Evolutionary conservation across 2,113 vertebrate species (phyloP), one percentile per base, ranked within the genome.

Genomic region (Arothron firmamentum): DNA sequence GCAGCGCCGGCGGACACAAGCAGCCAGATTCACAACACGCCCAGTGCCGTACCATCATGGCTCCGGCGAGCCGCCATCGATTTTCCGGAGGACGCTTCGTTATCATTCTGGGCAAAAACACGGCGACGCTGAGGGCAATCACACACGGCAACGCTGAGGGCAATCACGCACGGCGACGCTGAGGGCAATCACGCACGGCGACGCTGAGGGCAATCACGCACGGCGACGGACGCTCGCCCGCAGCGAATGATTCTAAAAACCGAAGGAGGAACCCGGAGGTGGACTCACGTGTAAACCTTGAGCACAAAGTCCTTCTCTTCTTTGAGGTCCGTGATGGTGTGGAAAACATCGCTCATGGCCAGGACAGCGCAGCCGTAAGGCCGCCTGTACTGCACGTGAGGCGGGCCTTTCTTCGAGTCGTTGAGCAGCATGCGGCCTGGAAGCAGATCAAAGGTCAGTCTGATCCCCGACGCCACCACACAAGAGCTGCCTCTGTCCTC

Each of bases 301-400:
- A 98, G 93, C 68, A 98, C 95, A 87, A 98, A 97, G 86, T 98
- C 96, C 78, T 97, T 98, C 80, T 98, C 96, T 65, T 98, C 96
- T 75, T 94, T 95, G 72, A 96, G 90, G 82, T 98, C 95, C 0
- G 94, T 92, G 77, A 96, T 92, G 14, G 94, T 94, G 79, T 95
- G 94, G 46, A 98, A 92, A 60, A 94, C 93, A 50, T 98, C 96
- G 74, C 94, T 89, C 83, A 98, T 89, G 76, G 95, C 94, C 9
- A 98, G 83, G 13, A 97, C 95, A 0, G 95, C 95, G 5, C 95
- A 98, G 71, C 95, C 96, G 7, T 98, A 97, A 1, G 96, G 96
- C 34, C 96, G 88, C 1, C 96, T 90, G 18, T 98, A 98, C 77
- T 94, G 94, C 43, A 96, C 73, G 2, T 96, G 94, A 18, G 95